Conservation (phyloP, 2,113 vertebrate species). For the Ictalurus punctatus region DNA sequence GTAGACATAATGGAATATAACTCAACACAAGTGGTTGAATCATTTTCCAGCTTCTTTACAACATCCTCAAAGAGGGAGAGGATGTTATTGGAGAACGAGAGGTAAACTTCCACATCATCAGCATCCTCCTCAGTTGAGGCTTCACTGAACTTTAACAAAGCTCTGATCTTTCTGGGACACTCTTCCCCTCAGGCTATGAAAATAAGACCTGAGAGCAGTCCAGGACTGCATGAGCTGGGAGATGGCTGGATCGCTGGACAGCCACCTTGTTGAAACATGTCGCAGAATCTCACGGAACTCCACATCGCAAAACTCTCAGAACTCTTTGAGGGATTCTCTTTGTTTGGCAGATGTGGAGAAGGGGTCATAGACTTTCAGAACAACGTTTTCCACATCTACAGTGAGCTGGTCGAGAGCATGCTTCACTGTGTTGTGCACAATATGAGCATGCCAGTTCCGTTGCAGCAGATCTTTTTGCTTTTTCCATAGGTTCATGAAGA, state of each 20-base stretch:
- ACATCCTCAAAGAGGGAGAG: slow-evolving; percentile 42
- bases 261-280: slow-evolving; percentile 44
- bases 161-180: background rate
- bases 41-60: slow-evolving; percentile 47
- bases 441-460: slow-evolving; percentile 50
- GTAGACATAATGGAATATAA: slow-evolving; percentile 28
- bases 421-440: slow-evolving; percentile 54
- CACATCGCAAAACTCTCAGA: slow-evolving; percentile 49
- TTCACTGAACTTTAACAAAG: slow-evolving; percentile 37
- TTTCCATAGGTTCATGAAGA: slow-evolving; percentile 32
- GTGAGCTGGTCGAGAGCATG: background rate
- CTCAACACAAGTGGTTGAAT: slow-evolving; percentile 48
- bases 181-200: background rate
- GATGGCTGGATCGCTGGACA: slow-evolving; percentile 25
- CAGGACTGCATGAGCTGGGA: background rate
- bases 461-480: slow-evolving; percentile 38
- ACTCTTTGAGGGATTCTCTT: slow-evolving; percentile 31
- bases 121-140: slow-evolving; percentile 37
- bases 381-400: background rate
- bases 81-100: slow-evolving; percentile 46
- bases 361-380: background rate
- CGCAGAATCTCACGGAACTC: slow-evolving; percentile 43
- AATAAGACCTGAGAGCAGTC: background rate
- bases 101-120: slow-evolving; percentile 35
- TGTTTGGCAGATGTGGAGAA: slow-evolving; percentile 8